Base-by-base conservation (phyloP, 2,797 vertebrate genomes). In the Anableps anableps region DNA sequence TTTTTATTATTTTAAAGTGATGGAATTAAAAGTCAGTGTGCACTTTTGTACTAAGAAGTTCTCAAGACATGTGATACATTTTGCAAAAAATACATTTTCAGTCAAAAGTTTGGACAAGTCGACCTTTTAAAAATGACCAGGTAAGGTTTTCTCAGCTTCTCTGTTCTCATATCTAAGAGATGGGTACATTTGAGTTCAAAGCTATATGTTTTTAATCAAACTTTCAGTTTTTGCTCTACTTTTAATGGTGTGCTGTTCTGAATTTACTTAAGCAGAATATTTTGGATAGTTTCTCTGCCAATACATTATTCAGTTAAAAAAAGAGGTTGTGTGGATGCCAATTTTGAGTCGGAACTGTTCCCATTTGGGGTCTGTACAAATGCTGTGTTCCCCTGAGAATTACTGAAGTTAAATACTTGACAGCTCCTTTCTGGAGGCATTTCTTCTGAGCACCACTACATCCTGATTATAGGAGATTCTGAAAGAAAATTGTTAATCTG, bases 391-490 rank as follows among this genome's bases (percentile, higher is more conserved):
- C 50, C 73, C 43, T 62, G 14, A 75, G 38, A 75, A 62, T 45
- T 75, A 45, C 55, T 43, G 21, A 43, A 21, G 55, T 75, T 26
- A 60, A 60, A 36, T 9, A 74, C 50, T 74, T 74, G 74, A 45
- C 74, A 75, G 38, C 53, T 62, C 4, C 9, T 60, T 75, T 75
- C 58, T 47, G 36, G 3, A 43, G 23, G 74, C 26, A 29, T 29
- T 21, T 47, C 50, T 74, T 74, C 36, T 75, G 38, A 75, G 55
- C 16, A 29, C n/a, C 74, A 75, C 74, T 75, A 38, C 53, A 62
- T 62, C n/a, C 74, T 75, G 74, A 62, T 60, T 62, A 47, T 62
- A 31, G 74, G 38, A 60, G 14, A 0, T 62, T 75, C n/a, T 75
- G 74, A 75, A 41, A 60, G 74, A 38, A 75, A 60, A 75, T 41